A percentile compares a stretch with the other conserved stretches of the same genome.
These are phyloP conservation scores for Microctonus brassicae DNA, from an alignment of 2,888 invertebrate genomes.

Conservation along the genomic window DNA sequence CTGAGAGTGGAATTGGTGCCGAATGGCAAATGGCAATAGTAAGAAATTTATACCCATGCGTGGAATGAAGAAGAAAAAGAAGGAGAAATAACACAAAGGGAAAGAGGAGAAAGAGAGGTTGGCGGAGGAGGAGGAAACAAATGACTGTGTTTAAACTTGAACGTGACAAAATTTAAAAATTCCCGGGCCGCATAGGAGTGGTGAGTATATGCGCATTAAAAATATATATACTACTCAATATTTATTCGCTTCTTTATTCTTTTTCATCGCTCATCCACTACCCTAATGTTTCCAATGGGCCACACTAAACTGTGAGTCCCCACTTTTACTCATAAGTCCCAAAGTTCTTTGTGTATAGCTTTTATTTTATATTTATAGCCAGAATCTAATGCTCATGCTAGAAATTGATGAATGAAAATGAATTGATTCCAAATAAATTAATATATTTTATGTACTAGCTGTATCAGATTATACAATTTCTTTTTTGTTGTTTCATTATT, in stretches of 20 bases:
- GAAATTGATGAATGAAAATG: not conserved
- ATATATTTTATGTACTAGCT: not conserved
- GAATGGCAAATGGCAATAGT: conserved; percentile 39
- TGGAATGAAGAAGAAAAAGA: conserved; percentile 21
- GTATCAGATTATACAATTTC: not conserved
- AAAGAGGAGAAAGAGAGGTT: conserved; percentile 35
- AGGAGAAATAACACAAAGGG: conserved; percentile 39
- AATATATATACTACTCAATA: conserved; percentile 21
- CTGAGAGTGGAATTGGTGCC: conserved; percentile 25
- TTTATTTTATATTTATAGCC: conserved; percentile 20
- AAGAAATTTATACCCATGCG: conserved; percentile 21
- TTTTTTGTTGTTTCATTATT: not conserved
- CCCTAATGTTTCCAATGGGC: conserved; percentile 21
- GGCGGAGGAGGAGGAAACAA: conserved; percentile 52
- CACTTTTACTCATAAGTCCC: conserved; percentile 6
- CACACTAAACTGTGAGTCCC: not conserved
- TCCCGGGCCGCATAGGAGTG: conserved; percentile 44
- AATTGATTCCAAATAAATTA: conserved; percentile 1
- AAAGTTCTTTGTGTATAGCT: conserved; percentile 1
- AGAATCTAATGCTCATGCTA: conserved; percentile 40
- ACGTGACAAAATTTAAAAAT: conserved; percentile 70
- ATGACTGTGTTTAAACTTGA: conserved; percentile 70
- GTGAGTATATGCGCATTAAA: conserved; percentile 12
- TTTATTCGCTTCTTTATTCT: conserved; percentile 16
- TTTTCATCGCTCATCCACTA: conserved; percentile 40